Percentiles rank a stretch among this genome's conserved stretches.
Evolutionary conservation across 2,888 invertebrate genomes (phyloP).

Genomic region (Mayetiola destructor): DNA sequence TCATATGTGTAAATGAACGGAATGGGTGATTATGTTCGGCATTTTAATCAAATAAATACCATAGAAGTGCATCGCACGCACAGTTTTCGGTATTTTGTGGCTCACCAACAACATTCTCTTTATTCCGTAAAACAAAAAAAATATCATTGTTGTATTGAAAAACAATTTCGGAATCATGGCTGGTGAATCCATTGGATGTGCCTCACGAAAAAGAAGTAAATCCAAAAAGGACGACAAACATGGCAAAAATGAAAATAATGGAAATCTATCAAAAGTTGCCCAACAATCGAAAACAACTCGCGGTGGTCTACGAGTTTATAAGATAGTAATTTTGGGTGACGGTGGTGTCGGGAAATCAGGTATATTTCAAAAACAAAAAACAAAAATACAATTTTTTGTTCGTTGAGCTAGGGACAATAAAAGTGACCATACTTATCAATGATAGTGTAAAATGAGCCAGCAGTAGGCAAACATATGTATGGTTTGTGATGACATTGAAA

Average conservation of each 20-base stretch:
- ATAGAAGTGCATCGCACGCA: no score
- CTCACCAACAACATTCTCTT: no score
- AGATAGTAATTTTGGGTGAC: conserved; percentile 81
- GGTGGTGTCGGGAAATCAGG: conserved; percentile 88
- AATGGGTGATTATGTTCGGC: no score
- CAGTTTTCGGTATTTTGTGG: no score
- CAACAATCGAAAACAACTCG: conserved; percentile 26
- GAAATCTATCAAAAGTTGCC: conserved; percentile 18
- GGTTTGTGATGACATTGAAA: not conserved
- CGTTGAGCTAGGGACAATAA: not conserved
- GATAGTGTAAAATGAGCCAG: not conserved
- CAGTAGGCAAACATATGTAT: not conserved
- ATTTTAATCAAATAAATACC: no score
- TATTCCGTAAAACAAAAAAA: no score
- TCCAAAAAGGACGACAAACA: conserved; percentile 15
- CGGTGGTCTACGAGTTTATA: conserved; percentile 67
- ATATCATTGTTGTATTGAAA: no score
- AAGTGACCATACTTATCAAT: not conserved
- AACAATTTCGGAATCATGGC: no score
- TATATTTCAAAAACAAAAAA: no score
- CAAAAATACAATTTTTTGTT: not conserved
- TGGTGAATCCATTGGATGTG: conserved; percentile 19
- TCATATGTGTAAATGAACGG: no score
- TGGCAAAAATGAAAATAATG: conserved; percentile 24
- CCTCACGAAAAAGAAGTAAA: conserved; percentile 27